Conservation (phyloP, 2,113 vertebrate species). For the Nasalis larvatus region DNA sequence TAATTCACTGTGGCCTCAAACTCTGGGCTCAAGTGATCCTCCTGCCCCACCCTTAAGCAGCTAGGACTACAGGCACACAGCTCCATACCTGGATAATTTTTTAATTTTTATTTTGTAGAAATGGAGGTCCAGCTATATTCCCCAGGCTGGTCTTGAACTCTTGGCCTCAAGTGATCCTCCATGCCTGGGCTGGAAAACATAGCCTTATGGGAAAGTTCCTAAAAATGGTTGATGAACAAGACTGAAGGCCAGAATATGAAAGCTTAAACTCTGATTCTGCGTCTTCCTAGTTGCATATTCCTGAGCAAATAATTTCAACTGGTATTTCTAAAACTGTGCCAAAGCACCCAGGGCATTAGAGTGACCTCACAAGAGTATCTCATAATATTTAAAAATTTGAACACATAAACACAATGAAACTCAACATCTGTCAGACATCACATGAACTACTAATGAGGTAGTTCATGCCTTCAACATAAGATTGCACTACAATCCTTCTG, state of each 20-base stretch:
- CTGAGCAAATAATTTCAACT: neutral
- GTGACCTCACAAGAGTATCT: neutral
- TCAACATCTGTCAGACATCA: neutral
- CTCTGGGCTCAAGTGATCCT: too few relatives aligned
- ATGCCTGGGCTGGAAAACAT: neutral
- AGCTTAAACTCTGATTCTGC: neutral
- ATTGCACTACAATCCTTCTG: neutral
- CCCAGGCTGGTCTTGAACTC: too few relatives aligned
- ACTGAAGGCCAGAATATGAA: neutral
- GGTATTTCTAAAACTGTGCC: neutral
- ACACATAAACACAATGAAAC: neutral
- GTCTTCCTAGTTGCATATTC: neutral
- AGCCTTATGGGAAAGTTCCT: neutral
- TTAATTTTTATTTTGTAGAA: too few relatives aligned
- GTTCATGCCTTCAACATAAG: neutral
- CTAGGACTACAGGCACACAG: too few relatives aligned
- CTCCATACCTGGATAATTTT: too few relatives aligned
- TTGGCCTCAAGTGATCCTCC: too few relatives aligned
- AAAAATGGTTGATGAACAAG: neutral
- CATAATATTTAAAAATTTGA: neutral
- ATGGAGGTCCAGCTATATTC: too few relatives aligned
- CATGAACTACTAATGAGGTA: neutral
- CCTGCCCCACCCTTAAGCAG: too few relatives aligned
- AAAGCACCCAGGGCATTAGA: neutral
- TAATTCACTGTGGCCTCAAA: too few relatives aligned